phyloP scores from a whole-genome alignment of 2,888 invertebrate genomes.

The Synanthedon tipuliformis region DNA sequence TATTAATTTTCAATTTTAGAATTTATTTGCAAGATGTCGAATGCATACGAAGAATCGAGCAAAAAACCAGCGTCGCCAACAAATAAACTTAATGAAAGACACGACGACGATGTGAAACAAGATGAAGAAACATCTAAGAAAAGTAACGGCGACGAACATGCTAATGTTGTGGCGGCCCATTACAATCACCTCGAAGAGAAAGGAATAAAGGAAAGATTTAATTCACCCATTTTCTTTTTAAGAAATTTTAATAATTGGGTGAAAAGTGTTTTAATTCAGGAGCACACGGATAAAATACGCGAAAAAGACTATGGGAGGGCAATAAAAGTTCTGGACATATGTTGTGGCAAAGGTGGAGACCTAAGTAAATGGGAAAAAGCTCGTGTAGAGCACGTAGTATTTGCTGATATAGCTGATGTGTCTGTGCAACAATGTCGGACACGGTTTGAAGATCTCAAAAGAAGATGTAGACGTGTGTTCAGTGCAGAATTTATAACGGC shows the following conservation, averaged over 20 bases:
- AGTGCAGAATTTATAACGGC: conserved; percentile 91
- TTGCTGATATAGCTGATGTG: conserved; percentile 93
- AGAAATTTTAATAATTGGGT: conserved; percentile 99
- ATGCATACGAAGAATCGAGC: background rate
- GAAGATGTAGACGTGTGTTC: conserved; percentile 67
- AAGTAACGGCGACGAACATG: conserved; percentile 42
- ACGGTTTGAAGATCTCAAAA: conserved; percentile 80
- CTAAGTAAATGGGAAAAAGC: conserved; percentile 95
- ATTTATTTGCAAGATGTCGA: background rate
- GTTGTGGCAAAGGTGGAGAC: conserved; percentile 99
- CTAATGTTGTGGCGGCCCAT: conserved; percentile 85
- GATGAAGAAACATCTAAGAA: conserved; percentile 2
- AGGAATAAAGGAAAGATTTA: conserved; percentile 81
- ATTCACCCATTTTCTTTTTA: conserved; percentile 92
- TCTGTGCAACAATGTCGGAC: conserved; percentile 91
- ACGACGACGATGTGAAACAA: background rate
- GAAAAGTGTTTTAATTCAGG: conserved; percentile 94
- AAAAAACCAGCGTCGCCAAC: background rate
- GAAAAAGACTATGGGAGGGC: conserved; percentile 76
- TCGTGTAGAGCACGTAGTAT: conserved; percentile 83
- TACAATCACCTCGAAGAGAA: conserved; percentile 91
- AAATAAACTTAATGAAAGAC: background rate
- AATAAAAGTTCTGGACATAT: conserved; percentile 88
- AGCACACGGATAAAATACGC: conserved; percentile 77
- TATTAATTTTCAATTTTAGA: too few relatives aligned